A percentile compares a stretch with the other conserved stretches of the same genome.
Evolutionary conservation across 1,140 invertebrate genomes (phyloP).

Genomic region (Aporrectodea caliginosa): DNA sequence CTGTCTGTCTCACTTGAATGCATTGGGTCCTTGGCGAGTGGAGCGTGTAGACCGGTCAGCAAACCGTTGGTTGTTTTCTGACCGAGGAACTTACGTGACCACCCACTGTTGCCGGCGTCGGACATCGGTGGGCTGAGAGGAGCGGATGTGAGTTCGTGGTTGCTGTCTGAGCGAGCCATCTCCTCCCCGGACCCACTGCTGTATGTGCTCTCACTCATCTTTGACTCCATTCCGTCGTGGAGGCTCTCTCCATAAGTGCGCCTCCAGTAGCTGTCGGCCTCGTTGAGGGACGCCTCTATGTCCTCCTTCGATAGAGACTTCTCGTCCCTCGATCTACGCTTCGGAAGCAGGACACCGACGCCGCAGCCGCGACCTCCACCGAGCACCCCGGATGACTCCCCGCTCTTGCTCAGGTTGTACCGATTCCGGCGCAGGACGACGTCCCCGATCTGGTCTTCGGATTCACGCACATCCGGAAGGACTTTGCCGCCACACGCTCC

Average conservation of each 20-base stretch:
- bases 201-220: constrained; percentile 27
- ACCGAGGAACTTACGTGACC: not conserved
- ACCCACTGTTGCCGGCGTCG: not conserved
- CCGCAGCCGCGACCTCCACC: not conserved
- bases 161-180: constrained; percentile 23
- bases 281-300: constrained; percentile 21
- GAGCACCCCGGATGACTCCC: not conserved
- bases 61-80: not conserved
- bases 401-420: constrained; percentile 6
- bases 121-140: not conserved
- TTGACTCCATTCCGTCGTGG: not conserved
- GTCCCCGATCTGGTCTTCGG: not conserved
- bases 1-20: not conserved
- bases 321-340: constrained; percentile 24
- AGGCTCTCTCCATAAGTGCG: not conserved
- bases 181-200: constrained; percentile 29
- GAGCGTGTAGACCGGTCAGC: not conserved
- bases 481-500: not conserved
- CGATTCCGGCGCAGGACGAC: not conserved
- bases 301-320: constrained; percentile 16
- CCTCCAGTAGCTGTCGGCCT: constrained; percentile 25
- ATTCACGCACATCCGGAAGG: too few relatives aligned
- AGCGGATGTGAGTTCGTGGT: constrained; percentile 5
- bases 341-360: constrained; percentile 20
- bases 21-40: not conserved